Percentiles rank a stretch among this genome's conserved stretches.
These are phyloP conservation scores for Orthosia cruda DNA, from an alignment of 2,888 invertebrate species.

Conservation along the genomic window DNA sequence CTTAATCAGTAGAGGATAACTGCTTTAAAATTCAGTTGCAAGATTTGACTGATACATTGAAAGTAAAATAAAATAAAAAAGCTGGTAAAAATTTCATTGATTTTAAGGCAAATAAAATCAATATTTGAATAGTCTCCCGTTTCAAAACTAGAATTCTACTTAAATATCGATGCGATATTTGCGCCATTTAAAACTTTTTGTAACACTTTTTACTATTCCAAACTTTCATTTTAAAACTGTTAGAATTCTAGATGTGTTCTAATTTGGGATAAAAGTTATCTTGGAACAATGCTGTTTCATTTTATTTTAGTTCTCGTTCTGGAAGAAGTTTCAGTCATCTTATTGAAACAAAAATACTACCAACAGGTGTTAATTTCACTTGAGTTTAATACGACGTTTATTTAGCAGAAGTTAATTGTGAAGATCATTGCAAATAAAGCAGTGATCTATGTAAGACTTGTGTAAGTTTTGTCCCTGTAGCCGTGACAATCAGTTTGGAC, in stretches of 20 bases:
- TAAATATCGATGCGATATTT: neutral
- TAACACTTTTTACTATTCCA: neutral
- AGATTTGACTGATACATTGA: too few species aligned
- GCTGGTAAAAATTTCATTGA: too few species aligned
- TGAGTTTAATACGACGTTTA: neutral
- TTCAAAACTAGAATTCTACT: too few species aligned
- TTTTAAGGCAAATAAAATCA: too few species aligned
- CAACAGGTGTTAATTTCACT: neutral
- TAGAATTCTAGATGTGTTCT: slow-evolving; percentile 14
- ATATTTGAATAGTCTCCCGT: too few species aligned
- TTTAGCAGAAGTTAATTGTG: neutral
- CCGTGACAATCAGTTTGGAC: too few species aligned
- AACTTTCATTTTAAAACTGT: slow-evolving; percentile 11
- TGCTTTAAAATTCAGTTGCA: too few species aligned
- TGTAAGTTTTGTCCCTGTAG: too few species aligned
- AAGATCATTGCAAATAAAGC: neutral
- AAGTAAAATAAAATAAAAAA: too few species aligned
- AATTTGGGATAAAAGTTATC: slow-evolving; percentile 5
- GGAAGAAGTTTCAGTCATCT: neutral
- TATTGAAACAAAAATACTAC: neutral
- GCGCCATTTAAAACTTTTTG: neutral
- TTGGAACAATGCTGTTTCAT: slow-evolving; percentile 11
- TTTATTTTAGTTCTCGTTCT: slow-evolving; percentile 5
- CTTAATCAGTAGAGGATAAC: too few species aligned
- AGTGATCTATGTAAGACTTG: too few species aligned